Percentiles rank a stretch among this genome's conserved stretches.
These are phyloP conservation scores for Amiota communis DNA, from an alignment of 2,888 invertebrate species.

Conservation along the genomic window DNA sequence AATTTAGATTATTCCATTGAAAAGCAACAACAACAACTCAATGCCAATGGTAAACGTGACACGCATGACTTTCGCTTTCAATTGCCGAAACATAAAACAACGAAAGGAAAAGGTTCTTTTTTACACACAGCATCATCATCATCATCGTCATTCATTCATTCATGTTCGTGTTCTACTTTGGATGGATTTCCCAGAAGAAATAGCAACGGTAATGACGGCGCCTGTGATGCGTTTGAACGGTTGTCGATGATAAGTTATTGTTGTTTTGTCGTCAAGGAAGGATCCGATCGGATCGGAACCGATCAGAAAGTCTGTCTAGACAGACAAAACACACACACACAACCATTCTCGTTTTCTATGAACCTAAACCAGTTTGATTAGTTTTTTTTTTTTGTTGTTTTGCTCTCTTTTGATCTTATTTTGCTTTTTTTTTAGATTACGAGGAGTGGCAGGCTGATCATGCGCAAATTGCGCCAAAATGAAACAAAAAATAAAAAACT, in stretches of 20 bases:
- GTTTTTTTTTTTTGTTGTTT: constrained; percentile 28
- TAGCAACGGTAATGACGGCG: background rate
- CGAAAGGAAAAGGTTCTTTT: constrained; percentile 39
- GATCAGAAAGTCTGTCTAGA: constrained; percentile 43
- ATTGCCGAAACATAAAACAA: constrained; percentile 47
- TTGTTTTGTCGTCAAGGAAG: constrained; percentile 52
- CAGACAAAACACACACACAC: constrained; percentile 46
- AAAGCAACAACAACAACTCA: constrained; percentile 14
- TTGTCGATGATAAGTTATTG: background rate
- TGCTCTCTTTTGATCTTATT: no score
- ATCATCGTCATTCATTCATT: no score
- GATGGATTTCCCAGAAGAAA: constrained; percentile 13
- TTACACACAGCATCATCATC: background rate
- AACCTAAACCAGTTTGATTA: constrained; percentile 52
- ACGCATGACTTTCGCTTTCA: constrained; percentile 58
- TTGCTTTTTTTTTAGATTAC: no score
- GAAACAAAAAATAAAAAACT: background rate
- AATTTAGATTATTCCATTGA: no score
- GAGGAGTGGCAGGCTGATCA: background rate
- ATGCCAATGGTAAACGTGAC: constrained; percentile 42
- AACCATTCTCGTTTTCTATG: constrained; percentile 24
- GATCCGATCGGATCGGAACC: constrained; percentile 19
- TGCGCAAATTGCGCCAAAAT: constrained; percentile 12
- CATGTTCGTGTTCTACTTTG: constrained; percentile 9
- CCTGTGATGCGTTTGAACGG: constrained; percentile 33